Evolutionary conservation across 2,113 vertebrate genomes (phyloP).

Genomic region (Ifrita kowaldi): DNA sequence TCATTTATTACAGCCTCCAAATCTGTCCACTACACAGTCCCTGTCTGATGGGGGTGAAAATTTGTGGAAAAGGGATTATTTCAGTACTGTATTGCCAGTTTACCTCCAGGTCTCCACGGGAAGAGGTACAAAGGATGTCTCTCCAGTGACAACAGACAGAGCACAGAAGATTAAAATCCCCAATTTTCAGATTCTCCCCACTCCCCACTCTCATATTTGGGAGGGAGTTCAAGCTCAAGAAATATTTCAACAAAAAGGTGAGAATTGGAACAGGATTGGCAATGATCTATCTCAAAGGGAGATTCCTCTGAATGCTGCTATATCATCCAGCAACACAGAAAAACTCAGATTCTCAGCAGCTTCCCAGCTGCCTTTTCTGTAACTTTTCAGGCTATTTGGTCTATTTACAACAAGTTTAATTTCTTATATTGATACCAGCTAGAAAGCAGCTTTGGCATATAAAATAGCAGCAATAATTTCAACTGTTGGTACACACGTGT

Average conservation of each 20-base stretch:
- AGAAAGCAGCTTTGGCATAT: background rate
- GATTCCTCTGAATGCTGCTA: background rate
- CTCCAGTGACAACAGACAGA: background rate
- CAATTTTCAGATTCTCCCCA: background rate
- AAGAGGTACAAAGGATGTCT: background rate
- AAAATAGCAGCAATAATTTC: background rate
- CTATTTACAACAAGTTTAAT: background rate
- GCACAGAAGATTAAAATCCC: background rate
- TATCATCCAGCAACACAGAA: background rate
- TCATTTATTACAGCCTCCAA: background rate
- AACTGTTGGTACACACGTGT: background rate
- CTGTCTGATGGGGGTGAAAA: background rate
- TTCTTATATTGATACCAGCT: background rate
- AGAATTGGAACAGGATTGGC: background rate
- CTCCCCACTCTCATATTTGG: background rate
- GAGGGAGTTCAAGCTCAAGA: background rate
- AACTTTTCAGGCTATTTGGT: background rate
- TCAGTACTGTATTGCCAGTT: background rate
- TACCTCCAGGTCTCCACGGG: background rate
- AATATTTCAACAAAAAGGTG: background rate
- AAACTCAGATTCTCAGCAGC: background rate
- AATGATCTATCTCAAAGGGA: background rate
- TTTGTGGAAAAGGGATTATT: background rate
- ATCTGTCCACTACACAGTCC: background rate
- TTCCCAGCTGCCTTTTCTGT: background rate